Evolutionary conservation across 2,797 vertebrate genomes (phyloP).

Genomic region (Coregonus ussuriensis): DNA sequence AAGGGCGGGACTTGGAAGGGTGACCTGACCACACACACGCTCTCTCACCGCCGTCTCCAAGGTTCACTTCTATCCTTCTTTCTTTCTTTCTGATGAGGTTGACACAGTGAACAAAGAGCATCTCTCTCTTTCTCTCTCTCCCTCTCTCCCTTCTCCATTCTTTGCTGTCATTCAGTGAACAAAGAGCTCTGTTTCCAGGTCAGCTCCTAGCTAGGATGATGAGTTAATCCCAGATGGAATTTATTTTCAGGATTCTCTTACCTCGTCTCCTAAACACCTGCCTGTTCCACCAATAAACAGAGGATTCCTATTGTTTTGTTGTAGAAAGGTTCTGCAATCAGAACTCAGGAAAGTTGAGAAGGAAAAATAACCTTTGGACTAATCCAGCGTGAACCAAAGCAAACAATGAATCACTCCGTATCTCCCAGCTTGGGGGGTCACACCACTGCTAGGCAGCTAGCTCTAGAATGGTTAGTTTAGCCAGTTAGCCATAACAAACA

Average conservation of each 20-base stretch:
- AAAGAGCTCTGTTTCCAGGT: conserved; percentile 37
- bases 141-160: not conserved
- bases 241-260: conserved; percentile 60
- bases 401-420: conserved; percentile 50
- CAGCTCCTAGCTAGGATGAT: conserved; percentile 23
- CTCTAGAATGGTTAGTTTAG: conserved; percentile 55
- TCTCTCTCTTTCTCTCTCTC: no score
- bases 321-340: conserved; percentile 35
- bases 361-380: conserved; percentile 56
- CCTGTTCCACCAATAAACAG: conserved; percentile 70
- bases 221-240: conserved; percentile 70
- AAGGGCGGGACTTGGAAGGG: no score
- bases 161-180: conserved; percentile 30
- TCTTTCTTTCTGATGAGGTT: no score
- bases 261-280: conserved; percentile 60
- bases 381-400: conserved; percentile 66
- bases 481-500: conserved; percentile 70
- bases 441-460: conserved; percentile 31
- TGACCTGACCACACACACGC: no score
- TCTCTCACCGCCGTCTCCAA: no score
- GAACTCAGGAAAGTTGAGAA: conserved; percentile 32
- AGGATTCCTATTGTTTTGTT: conserved; percentile 48
- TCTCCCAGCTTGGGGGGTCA: conserved; percentile 45
- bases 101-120: no score
- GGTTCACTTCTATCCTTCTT: no score